Evolutionary conservation across 2,113 vertebrate genomes (phyloP).

Genomic region (Tyrannus savana): DNA sequence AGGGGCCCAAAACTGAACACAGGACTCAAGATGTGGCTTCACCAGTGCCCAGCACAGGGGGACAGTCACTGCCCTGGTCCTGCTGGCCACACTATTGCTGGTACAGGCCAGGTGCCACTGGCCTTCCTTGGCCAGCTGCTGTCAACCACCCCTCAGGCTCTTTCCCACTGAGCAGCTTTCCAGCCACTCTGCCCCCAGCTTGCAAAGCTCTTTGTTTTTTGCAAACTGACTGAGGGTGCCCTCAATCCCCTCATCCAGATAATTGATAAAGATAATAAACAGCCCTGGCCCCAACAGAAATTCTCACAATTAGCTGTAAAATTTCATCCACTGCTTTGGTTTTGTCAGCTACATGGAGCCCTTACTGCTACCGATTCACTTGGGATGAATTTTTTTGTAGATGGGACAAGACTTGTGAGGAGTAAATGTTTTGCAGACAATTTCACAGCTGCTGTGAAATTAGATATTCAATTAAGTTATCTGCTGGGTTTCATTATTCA

Average conservation of each 20-base stretch:
- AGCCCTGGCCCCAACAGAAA: neutral
- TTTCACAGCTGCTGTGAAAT: conserved; percentile 1
- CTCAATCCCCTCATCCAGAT: neutral
- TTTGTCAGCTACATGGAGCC: neutral
- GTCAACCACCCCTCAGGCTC: neutral
- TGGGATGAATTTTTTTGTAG: neutral
- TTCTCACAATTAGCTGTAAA: neutral
- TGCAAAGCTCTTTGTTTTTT: neutral
- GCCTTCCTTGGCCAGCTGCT: neutral
- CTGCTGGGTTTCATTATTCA: neutral
- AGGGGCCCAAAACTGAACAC: neutral
- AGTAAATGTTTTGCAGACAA: neutral
- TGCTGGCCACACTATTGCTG: neutral
- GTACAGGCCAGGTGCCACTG: neutral
- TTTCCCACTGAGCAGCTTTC: neutral
- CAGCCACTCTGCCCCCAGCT: neutral
- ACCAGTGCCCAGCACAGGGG: neutral
- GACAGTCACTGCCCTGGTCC: neutral
- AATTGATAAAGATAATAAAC: neutral
- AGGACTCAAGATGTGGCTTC: neutral
- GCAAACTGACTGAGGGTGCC: too few relatives aligned
- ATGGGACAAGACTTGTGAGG: neutral
- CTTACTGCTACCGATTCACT: neutral
- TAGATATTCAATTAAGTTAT: neutral
- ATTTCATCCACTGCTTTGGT: neutral